Evolutionary conservation across 1,140 invertebrate species (phyloP).

Genomic region (Agrypnia vestita): DNA sequence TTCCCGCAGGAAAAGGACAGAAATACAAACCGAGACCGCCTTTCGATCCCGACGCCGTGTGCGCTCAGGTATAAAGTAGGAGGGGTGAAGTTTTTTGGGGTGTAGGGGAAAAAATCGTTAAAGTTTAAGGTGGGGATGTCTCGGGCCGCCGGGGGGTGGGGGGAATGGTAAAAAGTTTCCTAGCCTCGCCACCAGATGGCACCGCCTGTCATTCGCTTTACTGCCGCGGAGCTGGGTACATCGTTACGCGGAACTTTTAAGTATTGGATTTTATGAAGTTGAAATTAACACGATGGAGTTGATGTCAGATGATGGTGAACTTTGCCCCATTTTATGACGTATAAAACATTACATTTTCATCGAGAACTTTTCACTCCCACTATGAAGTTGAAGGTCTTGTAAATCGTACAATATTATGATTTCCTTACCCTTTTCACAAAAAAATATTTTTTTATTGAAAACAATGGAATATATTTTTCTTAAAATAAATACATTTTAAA

Average conservation of each 20-base stretch:
- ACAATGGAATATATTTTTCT: too few relatives aligned
- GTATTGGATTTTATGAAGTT: conserved; percentile 52
- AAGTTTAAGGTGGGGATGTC: conserved; percentile 49
- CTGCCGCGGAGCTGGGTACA: conserved; percentile 29
- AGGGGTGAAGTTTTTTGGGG: conserved; percentile 50
- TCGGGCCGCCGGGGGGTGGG: conserved; percentile 39
- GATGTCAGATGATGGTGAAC: conserved; percentile 23
- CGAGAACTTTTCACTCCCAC: not conserved
- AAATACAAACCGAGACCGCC: conserved; percentile 20
- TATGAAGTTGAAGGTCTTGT: too few relatives aligned
- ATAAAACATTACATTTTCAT: not conserved
- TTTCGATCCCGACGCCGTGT: conserved; percentile 46
- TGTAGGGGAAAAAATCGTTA: conserved; percentile 58
- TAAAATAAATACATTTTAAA: too few relatives aligned
- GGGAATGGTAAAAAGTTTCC: conserved; percentile 51
- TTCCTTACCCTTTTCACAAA: too few relatives aligned
- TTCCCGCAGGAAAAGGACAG: conserved; percentile 29
- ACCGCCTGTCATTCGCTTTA: conserved; percentile 51
- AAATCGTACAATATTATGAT: too few relatives aligned
- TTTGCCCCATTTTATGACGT: not conserved
- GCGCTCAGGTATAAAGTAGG: conserved; percentile 59
- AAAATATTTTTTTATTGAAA: too few relatives aligned
- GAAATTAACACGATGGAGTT: conserved; percentile 41
- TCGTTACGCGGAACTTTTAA: conserved; percentile 28
- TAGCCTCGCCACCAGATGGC: conserved; percentile 53